Evolutionary conservation across 2,888 invertebrate species (phyloP).

Genomic region (Eristalis intricaria): DNA sequence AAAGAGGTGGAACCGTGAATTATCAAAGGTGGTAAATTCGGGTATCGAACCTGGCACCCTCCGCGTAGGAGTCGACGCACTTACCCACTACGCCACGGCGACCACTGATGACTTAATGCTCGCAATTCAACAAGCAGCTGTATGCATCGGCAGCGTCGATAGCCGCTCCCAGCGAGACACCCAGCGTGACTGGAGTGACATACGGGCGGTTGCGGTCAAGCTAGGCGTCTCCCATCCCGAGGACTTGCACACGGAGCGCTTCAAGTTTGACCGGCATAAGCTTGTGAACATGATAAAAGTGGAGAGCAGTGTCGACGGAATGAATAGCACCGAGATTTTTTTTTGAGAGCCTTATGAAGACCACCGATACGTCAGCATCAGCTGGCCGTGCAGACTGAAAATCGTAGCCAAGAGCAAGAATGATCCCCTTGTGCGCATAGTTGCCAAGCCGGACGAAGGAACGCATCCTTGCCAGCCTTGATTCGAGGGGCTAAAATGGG

Average conservation of each 20-base stretch:
- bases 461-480: constrained; percentile 92
- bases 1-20: too few relatives aligned
- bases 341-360: constrained; percentile 88
- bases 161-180: constrained; percentile 80
- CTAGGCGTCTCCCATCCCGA: constrained; percentile 88
- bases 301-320: constrained; percentile 78
- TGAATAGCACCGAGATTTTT: constrained; percentile 81
- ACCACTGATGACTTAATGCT: too few relatives aligned
- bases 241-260: constrained; percentile 93
- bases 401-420: constrained; percentile 99
- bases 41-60: too few relatives aligned
- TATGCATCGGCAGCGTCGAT: constrained; percentile 75
- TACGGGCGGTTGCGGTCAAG: constrained; percentile 88
- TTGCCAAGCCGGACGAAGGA: constrained; percentile 92
- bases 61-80: too few relatives aligned
- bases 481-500: too few relatives aligned
- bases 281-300: constrained; percentile 94
- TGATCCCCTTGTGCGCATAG: constrained; percentile 97
- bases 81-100: too few relatives aligned
- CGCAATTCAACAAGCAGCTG: constrained; percentile 77
- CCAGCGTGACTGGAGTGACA: constrained; percentile 85
- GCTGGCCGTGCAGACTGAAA: constrained; percentile 98
- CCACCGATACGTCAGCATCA: constrained; percentile 94
- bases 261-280: constrained; percentile 96
- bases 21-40: too few relatives aligned